Evolutionary conservation across 2,113 vertebrate species (phyloP), one percentile per base, ranked within the genome.

Genomic region (Melospiza melodia): DNA sequence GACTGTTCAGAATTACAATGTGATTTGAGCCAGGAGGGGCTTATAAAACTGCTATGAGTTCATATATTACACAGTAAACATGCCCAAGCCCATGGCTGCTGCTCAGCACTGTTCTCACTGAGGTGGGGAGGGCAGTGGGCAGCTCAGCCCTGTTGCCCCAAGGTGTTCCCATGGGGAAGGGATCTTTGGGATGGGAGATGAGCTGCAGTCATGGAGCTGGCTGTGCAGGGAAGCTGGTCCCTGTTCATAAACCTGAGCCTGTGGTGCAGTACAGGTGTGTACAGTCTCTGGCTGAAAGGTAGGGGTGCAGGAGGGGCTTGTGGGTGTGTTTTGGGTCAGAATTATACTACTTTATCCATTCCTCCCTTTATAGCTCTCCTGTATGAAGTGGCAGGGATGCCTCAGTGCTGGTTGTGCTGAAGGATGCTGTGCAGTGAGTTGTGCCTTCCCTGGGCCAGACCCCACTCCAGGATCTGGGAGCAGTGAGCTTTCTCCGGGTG

Each of bases 1-100:
- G 75, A 44, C 94, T 96, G 95, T 90, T 93, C 94, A 92, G 96
- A 97, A 96, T 97, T 79, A 97, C 93, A 97, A 94, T 95, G 91
- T 28, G 89, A 93, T 89, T 84, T 68, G 77, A 94, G 87, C 90
- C 94, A 91, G 80, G 93, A 95, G 87, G 59, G 85, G 89, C 90
- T 95, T 95, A 91, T 87, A 93, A 97, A 96, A 91, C 69, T 58
- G 73, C 41, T 90, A 11, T 0, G 18, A 91, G 96, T 95, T 94
- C 85, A 73, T 92, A 51, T 93, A 92, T 94, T 93, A 73, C 61
- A 55, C 25, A 54, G 68, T 81, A 87, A 95, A 95, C 0, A 1
- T 66, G 71, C 43, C 83, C 81, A 84, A 59, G 49, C 59, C 74
- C 23, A 1, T 48, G 85, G 59, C 63, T 91, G 12, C 19, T 21